Percentiles rank a stretch among this genome's conserved stretches.
phyloP scores from a whole-genome alignment of 2,113 vertebrate species.

The Setophaga petechia region DNA sequence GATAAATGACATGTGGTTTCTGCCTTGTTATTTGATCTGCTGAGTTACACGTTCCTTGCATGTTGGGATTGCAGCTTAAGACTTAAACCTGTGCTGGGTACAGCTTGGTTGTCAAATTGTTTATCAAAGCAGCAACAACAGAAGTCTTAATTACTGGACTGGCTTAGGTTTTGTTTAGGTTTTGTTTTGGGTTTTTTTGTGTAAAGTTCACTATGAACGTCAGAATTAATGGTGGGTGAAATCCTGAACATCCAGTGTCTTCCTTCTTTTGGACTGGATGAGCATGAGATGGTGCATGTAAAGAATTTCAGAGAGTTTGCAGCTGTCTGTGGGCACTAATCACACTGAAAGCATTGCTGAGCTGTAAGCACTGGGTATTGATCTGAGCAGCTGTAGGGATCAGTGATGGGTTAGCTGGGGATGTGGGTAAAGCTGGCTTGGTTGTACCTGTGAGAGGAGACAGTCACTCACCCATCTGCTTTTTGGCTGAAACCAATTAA shows the following conservation, averaged over 20 bases:
- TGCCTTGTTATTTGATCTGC: background rate
- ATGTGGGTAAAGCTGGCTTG: background rate
- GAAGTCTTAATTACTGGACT: background rate
- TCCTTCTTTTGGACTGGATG: background rate
- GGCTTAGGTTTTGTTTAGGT: background rate
- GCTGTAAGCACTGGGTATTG: background rate
- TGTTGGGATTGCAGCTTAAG: background rate
- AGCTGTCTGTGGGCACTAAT: background rate
- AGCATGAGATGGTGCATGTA: background rate
- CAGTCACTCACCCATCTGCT: background rate
- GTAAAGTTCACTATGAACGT: background rate
- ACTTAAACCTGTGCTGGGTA: background rate
- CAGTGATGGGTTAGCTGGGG: background rate
- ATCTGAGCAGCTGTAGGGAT: background rate
- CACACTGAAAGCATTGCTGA: background rate
- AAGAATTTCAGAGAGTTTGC: background rate
- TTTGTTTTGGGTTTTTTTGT: background rate
- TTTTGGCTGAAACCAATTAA: background rate
- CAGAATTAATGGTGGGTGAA: background rate
- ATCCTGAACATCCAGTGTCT: background rate
- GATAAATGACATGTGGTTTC: rapidly evolving
- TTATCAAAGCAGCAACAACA: background rate
- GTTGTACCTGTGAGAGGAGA: background rate
- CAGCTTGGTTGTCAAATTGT: background rate
- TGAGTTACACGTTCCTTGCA: background rate